Evolutionary conservation across 2,797 vertebrate genomes (phyloP), one percentile per base, ranked within the genome.

Genomic region (Mormyrops attenuatus): DNA sequence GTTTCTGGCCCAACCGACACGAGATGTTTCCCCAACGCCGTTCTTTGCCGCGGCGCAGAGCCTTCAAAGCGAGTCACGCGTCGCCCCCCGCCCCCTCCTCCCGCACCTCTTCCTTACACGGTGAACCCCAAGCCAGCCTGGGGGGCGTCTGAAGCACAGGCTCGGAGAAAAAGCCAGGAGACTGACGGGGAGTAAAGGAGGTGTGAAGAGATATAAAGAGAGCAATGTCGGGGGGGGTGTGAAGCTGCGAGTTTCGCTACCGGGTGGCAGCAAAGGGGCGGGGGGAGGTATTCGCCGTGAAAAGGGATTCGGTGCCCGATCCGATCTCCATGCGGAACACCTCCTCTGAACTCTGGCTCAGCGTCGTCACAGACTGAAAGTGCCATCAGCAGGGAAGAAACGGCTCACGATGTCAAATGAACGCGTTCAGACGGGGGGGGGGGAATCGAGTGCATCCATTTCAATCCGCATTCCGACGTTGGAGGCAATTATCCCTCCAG

Each of bases 401-500:
- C 30, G 6, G 52, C 53, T 41, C 52, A 30, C 30, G 85, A 55
- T 41, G 53, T 6, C 85, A 60, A 87, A 87, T 60, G 22, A 87
- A n/a, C 55, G 52, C 85, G 34, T 87, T 87, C 30, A 87, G 30
- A 87, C 15, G 53, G 26, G 30, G 17, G 26, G 26, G 55, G 17
- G 1, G 20, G 17, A 86, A 38, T 57, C 85, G 34, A 88, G 87
- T 88, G 57, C 87, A 66, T 88, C 60, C 87, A 69, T 88, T 26
- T 69, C 57, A 22, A 88, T 49, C 87, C 87, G 20, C 17, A 41
- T 88, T 88, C 41, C 41, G 55, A 57, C n/a, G n/a, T 17, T 88
- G 87, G 52, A 66, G 41, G 57, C 87, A 88, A 66, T 63, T 88
- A 88, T 66, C 87, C 57, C 87, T 88, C 85, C 53, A 57, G 85